Evolutionary conservation across 1,140 invertebrate genomes (phyloP), one percentile per base, ranked within the genome.

Genomic region (Drosophila takahashii): DNA sequence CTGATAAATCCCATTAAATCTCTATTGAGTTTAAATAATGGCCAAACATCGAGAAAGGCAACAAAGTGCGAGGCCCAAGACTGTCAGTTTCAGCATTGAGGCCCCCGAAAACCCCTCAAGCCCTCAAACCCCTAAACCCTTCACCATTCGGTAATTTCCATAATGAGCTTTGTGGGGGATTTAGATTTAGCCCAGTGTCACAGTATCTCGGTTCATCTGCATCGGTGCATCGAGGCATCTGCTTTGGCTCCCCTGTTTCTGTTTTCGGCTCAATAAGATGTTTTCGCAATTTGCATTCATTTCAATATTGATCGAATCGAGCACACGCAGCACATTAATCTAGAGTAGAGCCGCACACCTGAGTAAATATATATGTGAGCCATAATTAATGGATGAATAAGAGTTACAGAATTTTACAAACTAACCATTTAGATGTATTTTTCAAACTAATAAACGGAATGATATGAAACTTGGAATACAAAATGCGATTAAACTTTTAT

Each of bases 211-310:
- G 27, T 22, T 22, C 37, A 69, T 36, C 36, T 67, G 62, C 62
- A 69, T 47, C 58, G 34, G 5, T 64, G 66, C 50, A 18, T 18
- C 9, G 8, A 45, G 13, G 27, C 60, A 67, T 67, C 65, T 67
- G 66, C 37, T 45, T 54, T 53, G 45, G 45, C 29, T 27, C 61
- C 41, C 22, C 22, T 22, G 22, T 22, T 22, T 22, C 22, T 22
- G 22, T 22, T 22, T 22, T 22, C 22, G 15, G 26, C 18, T n/a
- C 16, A 56, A 70, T 70, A 70, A 70, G 67, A 70, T 70, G 67
- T 70, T 70, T 70, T 70, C 69, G 67, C 42, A 70, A 70, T 70
- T 70, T 70, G 67, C 67, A 70, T 70, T 70, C 67, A 70, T 70
- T 70, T 70, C 67, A 70, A 70, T 70, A 70, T 70, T 70, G 67